These are phyloP conservation scores for Embidobia sp. DNA, from an alignment of 2,888 invertebrate genomes.

Conservation along the genomic window DNA sequence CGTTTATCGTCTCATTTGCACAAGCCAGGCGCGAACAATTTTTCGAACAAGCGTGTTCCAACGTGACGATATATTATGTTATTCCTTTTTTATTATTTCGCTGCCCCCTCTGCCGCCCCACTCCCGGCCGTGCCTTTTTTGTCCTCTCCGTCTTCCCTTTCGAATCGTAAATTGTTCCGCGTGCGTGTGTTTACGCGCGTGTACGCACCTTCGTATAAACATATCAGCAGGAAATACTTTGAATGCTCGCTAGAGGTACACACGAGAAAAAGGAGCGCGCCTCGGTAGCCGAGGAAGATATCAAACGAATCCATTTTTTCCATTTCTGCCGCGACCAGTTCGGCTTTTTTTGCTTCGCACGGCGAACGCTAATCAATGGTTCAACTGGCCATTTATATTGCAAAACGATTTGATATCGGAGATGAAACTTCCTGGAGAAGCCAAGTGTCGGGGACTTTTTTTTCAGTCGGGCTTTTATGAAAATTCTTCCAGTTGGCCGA, in stretches of 20 bases:
- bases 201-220: constrained; percentile 58
- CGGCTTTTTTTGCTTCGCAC: constrained; percentile 20
- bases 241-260: constrained; percentile 38
- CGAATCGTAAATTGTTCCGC: constrained; percentile 63
- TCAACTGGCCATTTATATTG: constrained; percentile 51
- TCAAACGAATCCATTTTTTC: constrained; percentile 50
- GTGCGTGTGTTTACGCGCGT: constrained; percentile 53
- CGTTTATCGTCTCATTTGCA: constrained; percentile 57
- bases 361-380: constrained; percentile 53
- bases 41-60: constrained; percentile 47
- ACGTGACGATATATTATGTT: constrained; percentile 52
- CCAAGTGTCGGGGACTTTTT: not conserved
- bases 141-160: constrained; percentile 67
- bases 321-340: constrained; percentile 28
- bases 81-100: constrained; percentile 36
- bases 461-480: constrained; percentile 14
- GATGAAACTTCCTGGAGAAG: constrained; percentile 46
- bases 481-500: not conserved
- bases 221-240: constrained; percentile 63
- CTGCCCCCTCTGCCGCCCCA: constrained; percentile 7
- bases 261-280: constrained; percentile 36
- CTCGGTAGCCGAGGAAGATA: constrained; percentile 50
- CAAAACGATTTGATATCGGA: constrained; percentile 51
- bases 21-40: constrained; percentile 43
- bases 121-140: too few species aligned